Evolutionary conservation across 2,113 vertebrate species (phyloP), one percentile per base, ranked within the genome.

Genomic region (Lanius collurio): DNA sequence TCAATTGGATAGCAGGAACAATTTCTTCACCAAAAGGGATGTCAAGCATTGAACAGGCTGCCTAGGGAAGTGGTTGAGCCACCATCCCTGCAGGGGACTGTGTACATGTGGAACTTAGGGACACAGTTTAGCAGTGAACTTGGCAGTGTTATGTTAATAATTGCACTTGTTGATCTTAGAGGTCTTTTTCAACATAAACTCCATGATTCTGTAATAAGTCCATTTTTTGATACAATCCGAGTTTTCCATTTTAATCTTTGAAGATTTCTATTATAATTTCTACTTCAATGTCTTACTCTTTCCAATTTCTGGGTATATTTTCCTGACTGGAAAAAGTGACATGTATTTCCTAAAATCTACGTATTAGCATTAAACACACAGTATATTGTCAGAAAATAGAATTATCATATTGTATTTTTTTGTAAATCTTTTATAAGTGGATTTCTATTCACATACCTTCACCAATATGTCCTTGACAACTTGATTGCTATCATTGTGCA

Each of bases 401-500:
- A 11, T 65, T 4, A 41, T 30, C 4, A 10, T 33, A 24, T 33
- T 71, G 13, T 27, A 2, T 8, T n/a, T 59, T 82, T 80, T 76
- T 12, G 37, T 13, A 35, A 15, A 63, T 42, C 15, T 14, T 53
- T 73, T 73, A 2, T 31, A 84, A 74, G 30, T 57, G 46, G 15
- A 89, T 39, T 67, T 74, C 56, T 82, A 52, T 55, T 63, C 26
- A 94, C 93, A 77, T 98, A 99, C 99, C 99, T 99, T 99, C 74
- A 99, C 99, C 44, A 99, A 97, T 95, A 99, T 99, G 83, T 99
- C 99, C 96, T 99, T 99, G 59, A 99, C 99, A 55, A 99, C 97
- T 96, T 99, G 99, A 94, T 24, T 98, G 96, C 99, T 99, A 97
- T 99, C 99, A 87, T 99, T 99, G 95, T 99, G 99, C 76, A 99